Percentiles rank a stretch among this genome's conserved stretches.
Conservation (phyloP, 2,888 invertebrate species). For the Rhopalosiphum nymphaeae region DNA sequence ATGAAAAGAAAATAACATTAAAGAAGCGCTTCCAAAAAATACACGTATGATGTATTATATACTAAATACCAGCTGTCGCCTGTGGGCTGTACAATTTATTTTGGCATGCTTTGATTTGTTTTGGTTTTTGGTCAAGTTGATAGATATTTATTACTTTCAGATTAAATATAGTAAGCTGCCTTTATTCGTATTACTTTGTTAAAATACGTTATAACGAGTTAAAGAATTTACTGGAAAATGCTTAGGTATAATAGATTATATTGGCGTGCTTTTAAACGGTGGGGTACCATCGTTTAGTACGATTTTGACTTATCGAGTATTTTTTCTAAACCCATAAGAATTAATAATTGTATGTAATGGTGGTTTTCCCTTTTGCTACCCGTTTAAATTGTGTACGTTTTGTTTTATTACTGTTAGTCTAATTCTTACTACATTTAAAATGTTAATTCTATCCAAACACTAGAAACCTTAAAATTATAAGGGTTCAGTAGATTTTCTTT, state of each 20-base stretch:
- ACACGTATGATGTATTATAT: not conserved
- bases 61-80: not conserved
- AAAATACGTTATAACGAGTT: not conserved
- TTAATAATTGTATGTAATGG: not conserved
- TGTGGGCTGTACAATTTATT: not conserved
- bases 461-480: not conserved
- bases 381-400: not conserved
- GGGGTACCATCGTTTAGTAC: not conserved
- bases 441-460: not conserved
- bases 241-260: not conserved
- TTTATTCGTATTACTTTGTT: too few relatives aligned
- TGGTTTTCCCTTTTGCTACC: not conserved
- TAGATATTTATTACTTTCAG: not conserved
- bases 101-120: not conserved
- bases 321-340: not conserved
- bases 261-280: not conserved
- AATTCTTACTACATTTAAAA: not conserved
- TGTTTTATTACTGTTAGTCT: not conserved
- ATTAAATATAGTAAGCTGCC: not conserved
- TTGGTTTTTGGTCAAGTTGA: not conserved
- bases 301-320: not conserved
- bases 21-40: not conserved
- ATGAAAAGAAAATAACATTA: not conserved
- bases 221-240: not conserved
- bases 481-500: not conserved